phyloP scores from a whole-genome alignment of 2,113 vertebrate genomes.

The Aptenodytes patagonicus region DNA sequence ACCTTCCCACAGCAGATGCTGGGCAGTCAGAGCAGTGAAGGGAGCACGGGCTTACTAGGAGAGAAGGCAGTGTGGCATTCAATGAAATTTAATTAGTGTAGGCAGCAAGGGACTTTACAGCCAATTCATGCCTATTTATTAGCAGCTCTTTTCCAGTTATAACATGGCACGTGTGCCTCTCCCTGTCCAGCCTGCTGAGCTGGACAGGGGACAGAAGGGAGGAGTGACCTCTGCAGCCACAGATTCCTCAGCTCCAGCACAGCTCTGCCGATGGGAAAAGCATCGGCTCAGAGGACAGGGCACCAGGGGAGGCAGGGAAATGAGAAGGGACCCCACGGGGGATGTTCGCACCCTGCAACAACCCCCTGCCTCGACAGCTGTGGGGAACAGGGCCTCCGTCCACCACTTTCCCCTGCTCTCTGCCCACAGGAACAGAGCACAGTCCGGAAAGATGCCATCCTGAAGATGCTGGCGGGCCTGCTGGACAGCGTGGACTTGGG shows the following conservation, averaged over 20 bases:
- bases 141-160: not conserved
- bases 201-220: not conserved
- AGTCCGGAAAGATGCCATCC: conserved; percentile 78
- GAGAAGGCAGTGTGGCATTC: not conserved
- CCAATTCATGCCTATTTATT: not conserved
- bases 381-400: not conserved
- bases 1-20: fast-evolving
- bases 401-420: not conserved
- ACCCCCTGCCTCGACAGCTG: fast-evolving
- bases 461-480: conserved; percentile 83
- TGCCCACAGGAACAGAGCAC: conserved; percentile 78
- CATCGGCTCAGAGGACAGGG: fast-evolving
- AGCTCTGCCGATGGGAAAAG: not conserved
- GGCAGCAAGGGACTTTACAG: not conserved
- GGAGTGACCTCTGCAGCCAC: not conserved
- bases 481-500: conserved; percentile 73
- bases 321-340: fast-evolving
- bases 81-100: not conserved
- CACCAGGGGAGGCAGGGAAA: not conserved
- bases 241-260: not conserved
- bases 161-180: fast-evolving
- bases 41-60: not conserved
- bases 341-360: not conserved
- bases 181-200: not conserved
- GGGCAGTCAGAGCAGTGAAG: not conserved